Base-by-base conservation (phyloP, 2,113 vertebrate species). In the Pachypanchax playfairii region DNA sequence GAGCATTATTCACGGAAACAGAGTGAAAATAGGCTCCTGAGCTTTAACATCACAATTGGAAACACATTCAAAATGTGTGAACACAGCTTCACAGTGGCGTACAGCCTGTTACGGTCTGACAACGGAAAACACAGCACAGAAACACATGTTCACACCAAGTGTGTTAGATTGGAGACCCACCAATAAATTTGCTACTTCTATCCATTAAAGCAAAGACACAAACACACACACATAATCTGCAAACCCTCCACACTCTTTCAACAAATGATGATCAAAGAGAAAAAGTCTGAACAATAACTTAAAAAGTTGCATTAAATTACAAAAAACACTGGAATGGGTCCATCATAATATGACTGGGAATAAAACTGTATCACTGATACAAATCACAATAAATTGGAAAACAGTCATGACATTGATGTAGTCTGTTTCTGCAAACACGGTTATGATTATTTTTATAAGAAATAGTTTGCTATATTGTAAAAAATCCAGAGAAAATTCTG, bases 61-160 rank as follows among this genome's bases (percentile, higher is more conserved):
- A 72, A 84, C 72, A 62, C 74, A 33, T 56, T 48, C 33, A n/a
- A 41, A 74, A 69, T 0, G 69, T 71, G 80, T 63, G 62, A 81
- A 79, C 26, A 62, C 59, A 41, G 21, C 69, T 52, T 84, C 33
- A 66, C 15, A 7, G 48, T 18, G 38, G 46, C 61, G 42, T 42
- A 36, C 1, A 33, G 24, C 51, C 65, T 51, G 46, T 59, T 73
- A 63, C 28, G 15, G 20, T 68, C 46, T 62, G 61, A 61, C 42
- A 44, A 53, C 47, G 20, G 33, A 35, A 55, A 64, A 66, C 58
- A 48, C 48, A 25, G 21, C 9, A 46, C n/a, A 59, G 15, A 33
- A 67, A 68, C 68, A 51, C 51, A 68, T 54, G 60, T 59, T 56
- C 65, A 52, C 71, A 73, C 68, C 58, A n/a, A 25, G 42, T 13